phyloP scores from a whole-genome alignment of 23 tunicate genomes.

The Styela clava region DNA sequence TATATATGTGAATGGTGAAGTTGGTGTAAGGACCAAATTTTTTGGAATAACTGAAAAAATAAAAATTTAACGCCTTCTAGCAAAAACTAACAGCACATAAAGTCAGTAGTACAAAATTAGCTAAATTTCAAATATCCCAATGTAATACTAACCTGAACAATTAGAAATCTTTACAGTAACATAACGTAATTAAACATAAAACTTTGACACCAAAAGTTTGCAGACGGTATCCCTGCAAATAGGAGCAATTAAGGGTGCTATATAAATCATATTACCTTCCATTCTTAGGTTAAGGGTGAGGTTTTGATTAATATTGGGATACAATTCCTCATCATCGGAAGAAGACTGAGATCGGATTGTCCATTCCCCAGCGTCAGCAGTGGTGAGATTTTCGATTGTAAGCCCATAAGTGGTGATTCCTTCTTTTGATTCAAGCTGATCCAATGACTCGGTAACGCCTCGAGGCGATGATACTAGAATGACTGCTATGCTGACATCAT shows the following conservation, averaged over 20 bases:
- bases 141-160: no score
- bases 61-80: no score
- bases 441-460: not conserved
- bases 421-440: not conserved
- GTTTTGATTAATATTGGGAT: not conserved
- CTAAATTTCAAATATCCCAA: no score
- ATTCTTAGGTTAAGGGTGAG: not conserved
- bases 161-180: no score
- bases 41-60: not conserved
- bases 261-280: not conserved
- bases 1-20: slow-evolving; percentile 4
- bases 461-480: not conserved
- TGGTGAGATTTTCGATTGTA: not conserved
- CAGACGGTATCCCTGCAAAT: no score
- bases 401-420: not conserved
- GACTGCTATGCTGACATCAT: not conserved
- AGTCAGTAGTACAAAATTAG: not conserved
- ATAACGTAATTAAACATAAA: no score
- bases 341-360: not conserved
- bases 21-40: not conserved
- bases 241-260: no score
- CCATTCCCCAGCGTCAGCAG: not conserved
- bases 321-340: not conserved
- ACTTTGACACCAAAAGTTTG: no score
- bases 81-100: no score